A percentile compares a stretch with the other conserved stretches of the same genome.
Evolutionary conservation across 2,797 vertebrate genomes (phyloP).

Genomic region (Erpetoichthys calabaricus): DNA sequence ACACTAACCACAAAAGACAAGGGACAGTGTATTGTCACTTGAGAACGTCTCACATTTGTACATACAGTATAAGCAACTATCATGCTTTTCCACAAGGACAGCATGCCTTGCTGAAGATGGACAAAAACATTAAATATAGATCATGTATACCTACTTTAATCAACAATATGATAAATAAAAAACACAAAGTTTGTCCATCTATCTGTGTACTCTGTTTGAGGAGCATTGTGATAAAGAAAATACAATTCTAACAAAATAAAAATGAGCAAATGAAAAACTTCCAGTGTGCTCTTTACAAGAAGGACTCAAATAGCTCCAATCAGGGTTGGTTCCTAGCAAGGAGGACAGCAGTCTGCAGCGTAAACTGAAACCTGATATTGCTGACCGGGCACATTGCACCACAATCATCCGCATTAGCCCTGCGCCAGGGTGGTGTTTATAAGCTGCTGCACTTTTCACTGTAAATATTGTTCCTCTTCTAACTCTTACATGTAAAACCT

Average conservation of each 20-base stretch:
- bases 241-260: not conserved
- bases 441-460: not conserved
- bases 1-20: too few relatives aligned
- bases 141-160: too few relatives aligned
- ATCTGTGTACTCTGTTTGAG: not conserved
- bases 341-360: not conserved
- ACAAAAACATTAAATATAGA: too few relatives aligned
- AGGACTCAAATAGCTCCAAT: too few relatives aligned
- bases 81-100: too few relatives aligned
- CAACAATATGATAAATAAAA: too few relatives aligned
- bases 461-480: not conserved
- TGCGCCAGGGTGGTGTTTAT: not conserved
- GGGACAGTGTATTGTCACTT: too few relatives aligned
- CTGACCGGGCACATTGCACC: not conserved
- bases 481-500: not conserved
- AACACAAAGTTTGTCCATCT: not conserved
- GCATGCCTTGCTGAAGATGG: too few relatives aligned
- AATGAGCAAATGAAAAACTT: not conserved
- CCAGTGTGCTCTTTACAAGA: not conserved
- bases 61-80: too few relatives aligned
- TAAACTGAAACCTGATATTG: not conserved
- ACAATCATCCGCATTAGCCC: not conserved
- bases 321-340: too few relatives aligned
- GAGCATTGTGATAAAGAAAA: not conserved
- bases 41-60: too few relatives aligned